phyloP scores from a whole-genome alignment of 2,113 vertebrate genomes.

The Antechinus stuartii region DNA sequence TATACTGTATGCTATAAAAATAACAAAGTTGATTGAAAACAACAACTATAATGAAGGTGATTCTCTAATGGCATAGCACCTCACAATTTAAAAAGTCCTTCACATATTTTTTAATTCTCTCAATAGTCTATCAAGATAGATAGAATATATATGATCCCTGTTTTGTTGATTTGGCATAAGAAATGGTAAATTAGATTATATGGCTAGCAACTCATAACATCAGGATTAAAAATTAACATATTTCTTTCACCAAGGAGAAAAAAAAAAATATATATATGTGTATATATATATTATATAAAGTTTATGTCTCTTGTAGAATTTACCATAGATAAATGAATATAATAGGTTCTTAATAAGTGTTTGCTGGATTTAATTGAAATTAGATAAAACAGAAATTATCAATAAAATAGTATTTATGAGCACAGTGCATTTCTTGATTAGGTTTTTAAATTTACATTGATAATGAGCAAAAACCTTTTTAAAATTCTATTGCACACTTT shows the following conservation, averaged over 20 bases:
- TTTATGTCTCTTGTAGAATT: not conserved
- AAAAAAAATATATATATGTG: too few species aligned
- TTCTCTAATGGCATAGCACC: not conserved
- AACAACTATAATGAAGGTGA: not conserved
- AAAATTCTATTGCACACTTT: not conserved
- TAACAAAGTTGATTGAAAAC: not conserved
- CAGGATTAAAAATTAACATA: not conserved
- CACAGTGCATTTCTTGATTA: not conserved
- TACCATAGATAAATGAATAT: not conserved
- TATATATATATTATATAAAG: not conserved
- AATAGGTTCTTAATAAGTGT: not conserved
- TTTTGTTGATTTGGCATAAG: not conserved
- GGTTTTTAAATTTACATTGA: not conserved
- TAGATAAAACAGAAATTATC: not conserved
- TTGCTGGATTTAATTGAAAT: conserved; percentile 32
- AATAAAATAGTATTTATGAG: conserved; percentile 17
- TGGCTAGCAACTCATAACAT: not conserved
- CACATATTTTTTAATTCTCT: not conserved
- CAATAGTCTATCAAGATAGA: not conserved
- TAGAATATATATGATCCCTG: not conserved
- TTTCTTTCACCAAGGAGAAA: not conserved
- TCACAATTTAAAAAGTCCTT: not conserved
- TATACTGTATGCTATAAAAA: not conserved
- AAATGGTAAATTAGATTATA: not conserved
- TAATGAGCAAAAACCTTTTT: conserved; percentile 13